phyloP scores from a whole-genome alignment of 1,140 invertebrate genomes.

The Anthonomus grandis region DNA sequence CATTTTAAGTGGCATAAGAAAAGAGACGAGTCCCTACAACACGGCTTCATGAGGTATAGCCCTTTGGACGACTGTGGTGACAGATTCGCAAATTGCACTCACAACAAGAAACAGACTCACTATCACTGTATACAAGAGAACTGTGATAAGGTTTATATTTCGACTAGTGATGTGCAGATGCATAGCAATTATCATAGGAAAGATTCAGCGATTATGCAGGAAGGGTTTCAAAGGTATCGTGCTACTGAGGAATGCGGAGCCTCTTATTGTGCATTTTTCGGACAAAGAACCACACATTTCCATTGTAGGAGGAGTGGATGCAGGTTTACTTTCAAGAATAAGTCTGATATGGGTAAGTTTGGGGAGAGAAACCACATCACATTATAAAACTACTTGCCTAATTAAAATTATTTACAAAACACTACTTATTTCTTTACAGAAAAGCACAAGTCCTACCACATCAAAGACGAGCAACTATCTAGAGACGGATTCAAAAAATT shows the following conservation, averaged over 20 bases:
- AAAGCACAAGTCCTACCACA: conserved; percentile 98
- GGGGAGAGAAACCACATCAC: neutral
- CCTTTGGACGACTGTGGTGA: conserved; percentile 76
- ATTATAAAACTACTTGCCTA: neutral
- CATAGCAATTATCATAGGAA: conserved; percentile 98
- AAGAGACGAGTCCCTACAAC: conserved; percentile 91
- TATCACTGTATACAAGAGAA: conserved; percentile 96
- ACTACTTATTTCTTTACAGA: conserved; percentile 61
- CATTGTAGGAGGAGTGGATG: conserved; percentile 89
- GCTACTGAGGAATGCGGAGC: conserved; percentile 90
- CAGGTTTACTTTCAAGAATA: conserved; percentile 97
- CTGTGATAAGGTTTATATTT: conserved; percentile 97
- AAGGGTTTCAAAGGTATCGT: conserved; percentile 69
- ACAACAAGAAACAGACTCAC: conserved; percentile 96
- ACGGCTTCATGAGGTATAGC: conserved; percentile 90
- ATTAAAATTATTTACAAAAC: no score
- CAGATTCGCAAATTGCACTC: conserved; percentile 64
- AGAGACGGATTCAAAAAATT: conserved; percentile 98
- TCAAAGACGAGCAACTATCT: conserved; percentile 93
- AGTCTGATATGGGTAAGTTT: conserved; percentile 95
- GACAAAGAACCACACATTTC: conserved; percentile 96
- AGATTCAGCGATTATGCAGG: conserved; percentile 95
- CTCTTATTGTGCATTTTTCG: conserved; percentile 84
- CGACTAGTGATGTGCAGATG: conserved; percentile 98
- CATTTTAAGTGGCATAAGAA: conserved; percentile 99